phyloP scores from a whole-genome alignment of 2,113 vertebrate species.

The Oryctolagus cuniculus region mOryCun1.1 NC_091449.1:49705501-49706000 shows the following conservation, averaged over 20 bases:
- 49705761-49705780: background rate
- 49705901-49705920: background rate
- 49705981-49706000: conserved; percentile 60
- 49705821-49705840: background rate
- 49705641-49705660: background rate
- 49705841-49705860: background rate
- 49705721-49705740: background rate
- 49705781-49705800: background rate
- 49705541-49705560: conserved; percentile 94
- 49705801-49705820: background rate
- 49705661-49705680: background rate
- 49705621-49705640: background rate
- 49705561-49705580: conserved; percentile 98
- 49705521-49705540: conserved; percentile 93
- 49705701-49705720: background rate
- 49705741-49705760: background rate
- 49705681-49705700: background rate
- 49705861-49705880: background rate
- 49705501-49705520: conserved; percentile 85
- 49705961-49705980: background rate
- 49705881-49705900: background rate
- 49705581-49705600: conserved; percentile 83
- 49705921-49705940: background rate
- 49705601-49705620: background rate
- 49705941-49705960: background rate